phyloP scores from a whole-genome alignment of 2,888 invertebrate genomes.

The Shargacucullia verbasci region DNA sequence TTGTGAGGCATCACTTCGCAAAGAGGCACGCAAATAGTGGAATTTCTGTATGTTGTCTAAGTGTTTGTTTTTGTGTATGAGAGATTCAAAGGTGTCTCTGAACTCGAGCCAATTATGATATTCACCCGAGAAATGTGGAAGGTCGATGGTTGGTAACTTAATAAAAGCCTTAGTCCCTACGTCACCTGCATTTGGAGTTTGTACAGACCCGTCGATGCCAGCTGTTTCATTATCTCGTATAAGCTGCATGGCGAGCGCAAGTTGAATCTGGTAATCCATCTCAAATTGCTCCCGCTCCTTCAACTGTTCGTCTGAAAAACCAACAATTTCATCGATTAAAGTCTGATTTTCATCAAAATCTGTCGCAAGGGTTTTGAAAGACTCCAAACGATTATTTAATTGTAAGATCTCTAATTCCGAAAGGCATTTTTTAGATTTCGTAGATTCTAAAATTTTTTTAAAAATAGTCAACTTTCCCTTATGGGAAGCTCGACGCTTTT shows the following conservation, averaged over 20 bases:
- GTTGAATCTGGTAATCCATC: constrained; percentile 1
- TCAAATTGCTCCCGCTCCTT: constrained; percentile 8
- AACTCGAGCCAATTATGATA: background rate
- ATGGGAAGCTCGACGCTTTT: background rate
- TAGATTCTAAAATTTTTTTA: background rate
- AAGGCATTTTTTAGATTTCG: background rate
- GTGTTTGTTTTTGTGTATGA: background rate
- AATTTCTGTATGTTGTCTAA: background rate
- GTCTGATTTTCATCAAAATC: background rate
- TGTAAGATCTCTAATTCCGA: background rate
- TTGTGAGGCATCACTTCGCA: constrained; percentile 5
- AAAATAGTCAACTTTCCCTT: background rate
- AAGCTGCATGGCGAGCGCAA: constrained; percentile 3
- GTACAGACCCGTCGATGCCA: constrained; percentile 2
- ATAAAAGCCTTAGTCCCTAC: background rate
- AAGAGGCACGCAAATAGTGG: constrained; percentile 8
- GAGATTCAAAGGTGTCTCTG: background rate
- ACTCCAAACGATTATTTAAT: background rate
- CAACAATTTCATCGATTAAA: constrained; percentile 1
- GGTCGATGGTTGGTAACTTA: constrained; percentile 6
- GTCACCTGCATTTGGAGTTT: background rate
- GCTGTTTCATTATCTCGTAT: constrained; percentile 1
- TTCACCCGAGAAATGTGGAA: constrained; percentile 8
- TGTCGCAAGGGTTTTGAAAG: background rate
- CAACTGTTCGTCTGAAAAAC: constrained; percentile 2